Evolutionary conservation across 1,140 invertebrate genomes (phyloP).

Genomic region (Proctacanthus coquilletti): DNA sequence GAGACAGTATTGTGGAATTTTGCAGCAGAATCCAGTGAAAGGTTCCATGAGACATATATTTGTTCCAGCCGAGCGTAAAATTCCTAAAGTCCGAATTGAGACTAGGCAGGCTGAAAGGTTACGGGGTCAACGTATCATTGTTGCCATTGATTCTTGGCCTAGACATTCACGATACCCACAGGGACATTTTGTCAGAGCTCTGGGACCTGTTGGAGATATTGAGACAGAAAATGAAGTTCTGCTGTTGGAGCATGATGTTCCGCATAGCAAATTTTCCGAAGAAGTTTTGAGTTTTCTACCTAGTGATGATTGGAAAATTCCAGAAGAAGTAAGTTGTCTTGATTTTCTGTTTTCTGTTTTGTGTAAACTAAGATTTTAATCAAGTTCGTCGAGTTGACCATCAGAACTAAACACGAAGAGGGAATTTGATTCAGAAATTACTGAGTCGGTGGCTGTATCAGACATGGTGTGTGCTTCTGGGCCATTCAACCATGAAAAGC

Average conservation of each 20-base stretch:
- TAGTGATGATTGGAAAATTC: slow-evolving; percentile 76
- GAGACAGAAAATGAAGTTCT: slow-evolving; percentile 91
- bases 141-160: slow-evolving; percentile 87
- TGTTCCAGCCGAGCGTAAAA: slow-evolving; percentile 74
- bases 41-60: slow-evolving; percentile 65
- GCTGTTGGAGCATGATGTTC: slow-evolving; percentile 92
- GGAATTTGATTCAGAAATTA: too few relatives aligned
- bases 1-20: slow-evolving; percentile 91
- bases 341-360: not conserved
- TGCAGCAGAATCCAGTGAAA: slow-evolving; percentile 63
- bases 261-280: slow-evolving; percentile 87
- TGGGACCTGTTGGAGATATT: slow-evolving; percentile 67
- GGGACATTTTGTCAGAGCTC: slow-evolving; percentile 77
- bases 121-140: slow-evolving; percentile 74
- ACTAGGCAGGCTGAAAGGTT: slow-evolving; percentile 72
- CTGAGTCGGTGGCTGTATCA: too few relatives aligned
- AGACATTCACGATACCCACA: slow-evolving; percentile 56
- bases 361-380: too few relatives aligned
- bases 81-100: slow-evolving; percentile 84
- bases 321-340: slow-evolving; percentile 44
- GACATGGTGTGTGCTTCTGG: too few relatives aligned
- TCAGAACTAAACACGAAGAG: too few relatives aligned
- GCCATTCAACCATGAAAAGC: too few relatives aligned
- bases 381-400: too few relatives aligned
- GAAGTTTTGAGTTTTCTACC: slow-evolving; percentile 87